Evolutionary conservation across 2,797 vertebrate genomes (phyloP).

Genomic region (Rhadinocentrus ornatus): DNA sequence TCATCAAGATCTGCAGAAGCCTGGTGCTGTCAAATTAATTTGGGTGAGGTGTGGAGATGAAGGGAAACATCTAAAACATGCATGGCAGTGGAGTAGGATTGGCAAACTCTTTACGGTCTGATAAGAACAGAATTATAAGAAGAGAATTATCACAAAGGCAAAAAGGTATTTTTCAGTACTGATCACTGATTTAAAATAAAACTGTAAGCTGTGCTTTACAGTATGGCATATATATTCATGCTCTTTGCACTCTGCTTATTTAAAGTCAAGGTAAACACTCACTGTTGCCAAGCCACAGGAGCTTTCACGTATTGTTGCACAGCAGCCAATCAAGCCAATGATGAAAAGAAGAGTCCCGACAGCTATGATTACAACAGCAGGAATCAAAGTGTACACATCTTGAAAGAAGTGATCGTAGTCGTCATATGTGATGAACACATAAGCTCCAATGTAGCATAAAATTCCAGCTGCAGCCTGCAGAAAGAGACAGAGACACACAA

Average conservation of each 20-base stretch:
- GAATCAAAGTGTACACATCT: constrained; percentile 94
- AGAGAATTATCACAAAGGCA: background rate
- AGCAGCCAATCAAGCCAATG: constrained; percentile 96
- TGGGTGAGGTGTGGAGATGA: background rate
- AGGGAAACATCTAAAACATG: background rate
- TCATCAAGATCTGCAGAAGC: background rate
- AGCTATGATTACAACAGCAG: constrained; percentile 93
- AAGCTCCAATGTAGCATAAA: constrained; percentile 96
- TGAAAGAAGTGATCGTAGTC: constrained; percentile 99
- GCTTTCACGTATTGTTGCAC: constrained; percentile 95
- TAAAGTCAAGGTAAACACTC: constrained; percentile 61
- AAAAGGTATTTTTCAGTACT: no score
- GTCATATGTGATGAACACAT: constrained; percentile 98
- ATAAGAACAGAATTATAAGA: background rate
- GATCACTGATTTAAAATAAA: background rate
- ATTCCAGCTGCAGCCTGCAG: constrained; percentile 95
- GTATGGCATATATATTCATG: background rate
- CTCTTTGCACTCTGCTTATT: background rate
- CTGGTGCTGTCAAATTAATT: background rate
- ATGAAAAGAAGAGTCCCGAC: constrained; percentile 95
- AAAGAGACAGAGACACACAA: constrained; percentile 28
- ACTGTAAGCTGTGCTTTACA: background rate
- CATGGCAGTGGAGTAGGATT: background rate
- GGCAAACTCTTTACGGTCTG: background rate
- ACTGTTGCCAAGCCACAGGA: constrained; percentile 94